phyloP scores from a whole-genome alignment of 2,888 invertebrate species.

The Erebia epiphron region DNA sequence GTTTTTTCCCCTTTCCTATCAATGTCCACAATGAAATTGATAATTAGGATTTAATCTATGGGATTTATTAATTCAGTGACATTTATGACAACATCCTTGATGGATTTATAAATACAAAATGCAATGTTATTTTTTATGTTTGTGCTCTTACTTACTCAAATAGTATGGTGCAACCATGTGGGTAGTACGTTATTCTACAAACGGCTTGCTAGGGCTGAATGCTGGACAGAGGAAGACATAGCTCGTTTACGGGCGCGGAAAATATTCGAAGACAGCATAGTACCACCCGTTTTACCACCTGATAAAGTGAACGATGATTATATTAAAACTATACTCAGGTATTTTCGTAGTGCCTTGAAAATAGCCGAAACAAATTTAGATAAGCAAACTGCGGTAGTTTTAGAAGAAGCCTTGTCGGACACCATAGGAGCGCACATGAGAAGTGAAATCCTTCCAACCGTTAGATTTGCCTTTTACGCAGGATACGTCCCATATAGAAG shows the following conservation, averaged over 20 bases:
- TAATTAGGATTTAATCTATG: background rate
- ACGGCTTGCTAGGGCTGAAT: conserved; percentile 48
- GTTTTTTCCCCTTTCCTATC: too few relatives aligned
- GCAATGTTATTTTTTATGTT: conserved; percentile 64
- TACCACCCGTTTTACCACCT: conserved; percentile 56
- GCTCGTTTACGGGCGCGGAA: conserved; percentile 63
- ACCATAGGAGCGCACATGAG: conserved; percentile 70
- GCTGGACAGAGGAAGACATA: conserved; percentile 67
- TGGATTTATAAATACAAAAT: conserved; percentile 43
- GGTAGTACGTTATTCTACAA: conserved; percentile 67
- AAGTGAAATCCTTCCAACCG: conserved; percentile 64
- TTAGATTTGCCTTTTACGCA: conserved; percentile 71
- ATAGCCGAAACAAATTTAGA: conserved; percentile 49
- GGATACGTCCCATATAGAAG: conserved; percentile 66
- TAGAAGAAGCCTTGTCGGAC: conserved; percentile 65
- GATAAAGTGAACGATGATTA: conserved; percentile 59
- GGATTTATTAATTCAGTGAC: too few relatives aligned
- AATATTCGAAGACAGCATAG: conserved; percentile 57
- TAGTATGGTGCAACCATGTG: conserved; percentile 51
- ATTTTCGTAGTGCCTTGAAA: conserved; percentile 56
- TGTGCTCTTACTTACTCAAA: conserved; percentile 52
- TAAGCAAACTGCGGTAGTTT: conserved; percentile 46
- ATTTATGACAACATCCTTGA: background rate
- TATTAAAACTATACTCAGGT: conserved; percentile 56
- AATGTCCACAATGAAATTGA: background rate